Evolutionary conservation across 2,888 invertebrate species (phyloP).

Genomic region (Phortica okadai): DNA sequence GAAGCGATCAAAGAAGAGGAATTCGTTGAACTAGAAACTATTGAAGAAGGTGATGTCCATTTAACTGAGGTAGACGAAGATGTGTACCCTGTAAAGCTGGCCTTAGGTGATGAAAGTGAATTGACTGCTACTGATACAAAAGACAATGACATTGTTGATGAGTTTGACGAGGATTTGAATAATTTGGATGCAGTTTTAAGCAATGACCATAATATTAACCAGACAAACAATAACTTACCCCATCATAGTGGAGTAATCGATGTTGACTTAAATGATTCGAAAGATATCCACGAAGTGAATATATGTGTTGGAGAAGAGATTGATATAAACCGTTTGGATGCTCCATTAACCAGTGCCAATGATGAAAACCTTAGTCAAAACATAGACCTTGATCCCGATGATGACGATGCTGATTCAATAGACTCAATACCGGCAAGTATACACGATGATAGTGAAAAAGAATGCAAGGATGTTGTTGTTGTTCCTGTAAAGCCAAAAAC

Average conservation of each 20-base stretch:
- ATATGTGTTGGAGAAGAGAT: too few species aligned
- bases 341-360: neutral
- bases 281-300: too few species aligned
- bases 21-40: constrained; percentile 9
- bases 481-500: neutral
- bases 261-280: neutral
- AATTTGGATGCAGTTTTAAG: constrained; percentile 14
- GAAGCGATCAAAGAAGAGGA: neutral
- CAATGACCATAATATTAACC: neutral
- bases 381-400: neutral
- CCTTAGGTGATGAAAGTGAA: too few species aligned
- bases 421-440: constrained; percentile 1
- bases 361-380: neutral
- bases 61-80: too few species aligned
- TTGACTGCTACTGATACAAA: too few species aligned
- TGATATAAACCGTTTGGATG: neutral
- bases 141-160: neutral
- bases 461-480: neutral
- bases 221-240: too few species aligned
- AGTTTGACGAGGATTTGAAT: neutral
- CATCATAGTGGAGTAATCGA: neutral
- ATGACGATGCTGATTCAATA: neutral
- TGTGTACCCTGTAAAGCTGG: too few species aligned
- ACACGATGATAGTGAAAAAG: neutral
- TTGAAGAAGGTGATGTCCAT: constrained; percentile 6